Evolutionary conservation across 23 tunicate species (phyloP), one percentile per base, ranked within the genome.

Genomic region (Ascidia mentula): DNA sequence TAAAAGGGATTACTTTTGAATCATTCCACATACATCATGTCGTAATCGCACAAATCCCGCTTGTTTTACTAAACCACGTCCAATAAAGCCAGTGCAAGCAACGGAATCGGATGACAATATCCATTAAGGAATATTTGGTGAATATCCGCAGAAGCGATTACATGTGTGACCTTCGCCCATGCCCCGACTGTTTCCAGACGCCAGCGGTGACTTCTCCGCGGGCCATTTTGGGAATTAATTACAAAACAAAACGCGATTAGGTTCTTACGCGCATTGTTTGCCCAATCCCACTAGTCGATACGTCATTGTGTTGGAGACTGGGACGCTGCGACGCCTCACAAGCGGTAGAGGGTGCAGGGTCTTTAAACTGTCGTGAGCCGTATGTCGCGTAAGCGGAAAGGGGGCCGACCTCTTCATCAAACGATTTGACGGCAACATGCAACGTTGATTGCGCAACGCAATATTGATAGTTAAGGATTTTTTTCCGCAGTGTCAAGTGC

Each of bases 381-480:
- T 53, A 53, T 53, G 65, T 53, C 24, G 24, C 65, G 65, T 53
- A 9, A 9, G 65, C 22, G 65, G 13, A 53, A 9, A 28, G 65
- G 28, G 28, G 65, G 28, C 2, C 65, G 65, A 53, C 65, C 65
- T 53, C 13, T 53, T 53, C 7, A 28, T 53, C 65, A 53, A 9
- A 53, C 24, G 13, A 53, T 1, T 53, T 53, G 65, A 5, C 65
- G 13, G 65, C 65, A 28, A 53, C 22, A 53, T 26, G 65, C 65
- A 28, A 53, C 24, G 65, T 53, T 53, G 65, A 53, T 53, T 53
- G 65, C 12, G 22, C 24, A 28, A 53, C 65, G 24, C 13, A 26
- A 53, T 53, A 53, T 53, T 53, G 65, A 53, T 53, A n/a, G n/a
- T n/a, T n/a, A n/a, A n/a, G n/a, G 65, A 53, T 53, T 53, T 53